phyloP scores from a whole-genome alignment of 2,888 invertebrate genomes.

The Drosophila lacicola region DNA sequence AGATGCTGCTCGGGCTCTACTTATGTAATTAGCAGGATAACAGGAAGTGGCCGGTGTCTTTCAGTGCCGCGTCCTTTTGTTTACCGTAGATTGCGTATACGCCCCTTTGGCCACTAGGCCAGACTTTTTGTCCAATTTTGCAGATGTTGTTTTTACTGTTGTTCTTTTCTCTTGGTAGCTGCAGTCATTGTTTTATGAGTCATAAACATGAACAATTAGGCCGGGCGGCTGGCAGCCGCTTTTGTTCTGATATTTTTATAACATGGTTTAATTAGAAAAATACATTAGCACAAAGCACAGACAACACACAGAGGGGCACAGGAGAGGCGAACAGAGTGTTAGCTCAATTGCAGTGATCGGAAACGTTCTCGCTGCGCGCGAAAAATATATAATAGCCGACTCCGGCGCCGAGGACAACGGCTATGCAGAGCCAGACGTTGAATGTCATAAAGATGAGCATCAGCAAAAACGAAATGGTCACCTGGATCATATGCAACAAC shows the following conservation, averaged over 20 bases:
- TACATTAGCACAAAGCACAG: slow-evolving; percentile 64
- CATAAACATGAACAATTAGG: slow-evolving; percentile 81
- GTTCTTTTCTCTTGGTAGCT: slow-evolving; percentile 25
- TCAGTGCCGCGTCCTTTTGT: not conserved
- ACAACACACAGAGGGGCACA: slow-evolving; percentile 3
- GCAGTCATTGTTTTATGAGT: slow-evolving; percentile 76
- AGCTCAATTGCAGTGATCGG: slow-evolving; percentile 66
- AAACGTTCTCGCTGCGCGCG: slow-evolving; percentile 20
- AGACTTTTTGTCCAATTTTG: slow-evolving; percentile 45
- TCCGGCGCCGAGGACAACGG: slow-evolving; percentile 94
- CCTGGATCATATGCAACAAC: slow-evolving; percentile 93
- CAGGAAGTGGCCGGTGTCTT: slow-evolving; percentile 9
- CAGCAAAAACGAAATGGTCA: slow-evolving; percentile 94
- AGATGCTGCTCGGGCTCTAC: slow-evolving; percentile 4
- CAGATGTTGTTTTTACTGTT: slow-evolving; percentile 30
- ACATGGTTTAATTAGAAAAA: slow-evolving; percentile 75
- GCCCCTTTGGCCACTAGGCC: slow-evolving; percentile 24
- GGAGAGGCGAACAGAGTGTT: no score
- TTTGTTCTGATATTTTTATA: slow-evolving; percentile 66
- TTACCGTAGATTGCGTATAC: slow-evolving; percentile 37
- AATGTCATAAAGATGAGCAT: slow-evolving; percentile 99
- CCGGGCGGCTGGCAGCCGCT: slow-evolving; percentile 31
- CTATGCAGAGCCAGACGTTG: slow-evolving; percentile 95
- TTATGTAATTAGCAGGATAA: slow-evolving; percentile 31
- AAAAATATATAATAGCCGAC: slow-evolving; percentile 97